phyloP scores from a whole-genome alignment of 2,113 vertebrate genomes.

The Stegastes partitus region DNA sequence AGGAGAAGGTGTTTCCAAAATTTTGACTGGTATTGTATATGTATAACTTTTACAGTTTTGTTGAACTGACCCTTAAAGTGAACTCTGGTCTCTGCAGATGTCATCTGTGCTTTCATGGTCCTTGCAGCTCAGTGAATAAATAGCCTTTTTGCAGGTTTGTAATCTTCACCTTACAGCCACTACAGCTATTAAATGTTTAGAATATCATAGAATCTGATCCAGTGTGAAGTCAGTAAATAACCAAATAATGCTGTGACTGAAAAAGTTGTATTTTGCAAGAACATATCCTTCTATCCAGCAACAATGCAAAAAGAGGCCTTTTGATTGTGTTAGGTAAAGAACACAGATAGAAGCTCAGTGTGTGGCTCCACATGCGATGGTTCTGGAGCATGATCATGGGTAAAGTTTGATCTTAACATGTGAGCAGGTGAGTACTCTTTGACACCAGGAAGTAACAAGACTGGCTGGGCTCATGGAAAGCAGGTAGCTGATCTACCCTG shows the following conservation, averaged over 20 bases:
- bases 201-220: neutral
- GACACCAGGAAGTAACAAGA: slow-evolving; percentile 44
- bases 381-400: slow-evolving; percentile 10
- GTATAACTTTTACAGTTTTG: no score
- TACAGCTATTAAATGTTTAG: no score
- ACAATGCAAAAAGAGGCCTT: neutral
- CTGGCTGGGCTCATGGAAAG: slow-evolving; percentile 66
- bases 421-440: slow-evolving; percentile 23
- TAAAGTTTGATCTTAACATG: slow-evolving; percentile 4
- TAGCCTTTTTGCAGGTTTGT: no score
- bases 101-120: no score
- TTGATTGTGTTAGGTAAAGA: slow-evolving; percentile 5
- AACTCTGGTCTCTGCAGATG: no score
- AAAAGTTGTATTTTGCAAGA: neutral
- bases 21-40: no score
- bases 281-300: neutral
- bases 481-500: slow-evolving; percentile 66
- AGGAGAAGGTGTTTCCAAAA: no score
- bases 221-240: neutral
- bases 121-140: no score
- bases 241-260: neutral
- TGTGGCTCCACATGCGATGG: slow-evolving; percentile 26
- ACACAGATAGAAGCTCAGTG: neutral
- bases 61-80: no score
- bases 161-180: no score